phyloP scores from a whole-genome alignment of 2,797 vertebrate genomes.

The Mormyrops attenuatus region DNA sequence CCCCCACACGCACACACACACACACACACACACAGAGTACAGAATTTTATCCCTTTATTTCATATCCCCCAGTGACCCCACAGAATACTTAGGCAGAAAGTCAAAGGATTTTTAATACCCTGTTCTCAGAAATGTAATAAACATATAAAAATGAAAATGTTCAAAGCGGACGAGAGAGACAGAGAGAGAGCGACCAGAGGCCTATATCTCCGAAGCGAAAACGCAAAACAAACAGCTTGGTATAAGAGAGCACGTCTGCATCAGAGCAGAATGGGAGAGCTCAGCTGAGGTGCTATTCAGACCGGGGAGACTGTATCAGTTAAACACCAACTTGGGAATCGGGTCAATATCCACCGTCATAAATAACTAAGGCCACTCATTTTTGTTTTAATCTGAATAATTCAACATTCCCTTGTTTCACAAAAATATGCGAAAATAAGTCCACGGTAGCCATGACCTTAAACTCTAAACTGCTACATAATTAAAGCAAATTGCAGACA shows the following conservation, averaged over 20 bases:
- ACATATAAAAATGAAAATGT: neutral
- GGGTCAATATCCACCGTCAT: neutral
- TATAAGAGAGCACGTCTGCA: neutral
- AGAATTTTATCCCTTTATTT: neutral
- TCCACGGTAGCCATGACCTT: neutral
- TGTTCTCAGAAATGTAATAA: neutral
- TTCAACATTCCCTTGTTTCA: neutral
- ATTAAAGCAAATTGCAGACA: neutral
- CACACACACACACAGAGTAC: neutral
- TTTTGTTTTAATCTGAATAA: neutral
- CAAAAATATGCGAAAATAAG: neutral
- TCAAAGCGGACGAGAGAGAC: neutral
- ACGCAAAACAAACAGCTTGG: neutral
- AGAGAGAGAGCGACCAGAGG: neutral
- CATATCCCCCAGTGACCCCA: neutral
- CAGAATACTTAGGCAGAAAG: slow-evolving; percentile 1
- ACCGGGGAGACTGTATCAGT: neutral
- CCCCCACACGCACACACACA: neutral
- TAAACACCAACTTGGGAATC: neutral
- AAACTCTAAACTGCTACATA: neutral
- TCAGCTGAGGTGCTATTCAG: neutral
- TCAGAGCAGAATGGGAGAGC: neutral
- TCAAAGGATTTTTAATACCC: neutral
- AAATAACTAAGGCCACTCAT: neutral
- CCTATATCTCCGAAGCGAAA: neutral